Conservation (phyloP, 1,140 invertebrate species). For the Rhynchophorus ferrugineus region DNA sequence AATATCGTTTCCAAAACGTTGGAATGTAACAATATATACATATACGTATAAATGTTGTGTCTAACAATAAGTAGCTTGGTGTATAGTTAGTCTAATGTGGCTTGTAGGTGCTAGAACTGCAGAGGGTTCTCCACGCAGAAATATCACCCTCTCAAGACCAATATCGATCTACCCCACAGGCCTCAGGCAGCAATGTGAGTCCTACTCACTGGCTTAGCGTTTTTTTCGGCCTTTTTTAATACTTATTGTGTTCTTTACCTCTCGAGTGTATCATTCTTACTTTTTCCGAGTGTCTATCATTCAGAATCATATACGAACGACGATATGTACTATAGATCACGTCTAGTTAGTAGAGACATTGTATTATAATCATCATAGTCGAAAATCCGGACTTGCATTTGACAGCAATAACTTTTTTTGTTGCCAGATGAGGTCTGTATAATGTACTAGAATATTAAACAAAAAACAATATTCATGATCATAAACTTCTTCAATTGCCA, state of each 20-base stretch:
- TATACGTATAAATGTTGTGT: constrained; percentile 14
- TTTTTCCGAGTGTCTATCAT: background rate
- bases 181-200: constrained; percentile 37
- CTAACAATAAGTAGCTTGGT: constrained; percentile 21
- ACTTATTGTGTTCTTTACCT: constrained; percentile 8
- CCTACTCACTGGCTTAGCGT: constrained; percentile 29
- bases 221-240: constrained; percentile 14
- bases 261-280: constrained; percentile 1
- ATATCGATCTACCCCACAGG: constrained; percentile 30
- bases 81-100: constrained; percentile 36
- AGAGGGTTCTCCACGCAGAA: constrained; percentile 57
- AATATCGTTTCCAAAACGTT: too few species aligned
- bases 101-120: constrained; percentile 58
- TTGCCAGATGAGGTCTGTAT: too few species aligned
- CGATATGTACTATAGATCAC: too few species aligned
- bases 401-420: too few species aligned
- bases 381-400: too few species aligned
- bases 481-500: too few species aligned
- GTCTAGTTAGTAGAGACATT: too few species aligned
- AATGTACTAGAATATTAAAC: too few species aligned
- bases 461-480: too few species aligned
- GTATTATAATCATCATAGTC: too few species aligned
- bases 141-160: constrained; percentile 42
- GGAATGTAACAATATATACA: background rate
- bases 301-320: too few species aligned